phyloP scores from a whole-genome alignment of 2,113 vertebrate species.

The Brienomyrus longianalis region DNA sequence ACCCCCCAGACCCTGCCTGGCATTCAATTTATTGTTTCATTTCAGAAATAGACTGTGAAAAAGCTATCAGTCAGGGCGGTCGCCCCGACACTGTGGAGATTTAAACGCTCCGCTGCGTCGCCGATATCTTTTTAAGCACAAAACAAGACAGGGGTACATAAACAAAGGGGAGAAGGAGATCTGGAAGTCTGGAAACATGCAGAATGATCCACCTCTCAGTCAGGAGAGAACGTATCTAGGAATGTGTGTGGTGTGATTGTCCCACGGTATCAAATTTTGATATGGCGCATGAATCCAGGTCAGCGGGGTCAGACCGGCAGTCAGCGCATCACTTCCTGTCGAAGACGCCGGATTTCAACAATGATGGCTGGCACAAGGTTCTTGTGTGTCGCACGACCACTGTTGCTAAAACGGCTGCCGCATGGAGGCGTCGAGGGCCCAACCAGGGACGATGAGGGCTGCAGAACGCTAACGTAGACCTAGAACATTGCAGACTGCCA shows the following conservation, averaged over 20 bases:
- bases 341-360: background rate
- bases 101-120: slow-evolving; percentile 15
- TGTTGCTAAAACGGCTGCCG: background rate
- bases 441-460: background rate
- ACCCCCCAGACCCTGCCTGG: slow-evolving; percentile 53
- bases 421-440: background rate
- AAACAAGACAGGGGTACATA: background rate
- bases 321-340: background rate
- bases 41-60: slow-evolving; percentile 76
- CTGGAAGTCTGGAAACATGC: background rate
- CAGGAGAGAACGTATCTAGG: background rate
- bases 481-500: background rate
- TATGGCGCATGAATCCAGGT: background rate
- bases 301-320: background rate
- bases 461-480: background rate
- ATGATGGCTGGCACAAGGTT: background rate
- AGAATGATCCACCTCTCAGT: background rate
- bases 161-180: background rate
- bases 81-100: slow-evolving; percentile 44
- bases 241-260: background rate
- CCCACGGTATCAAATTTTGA: background rate
- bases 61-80: slow-evolving; percentile 62
- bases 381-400: background rate
- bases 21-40: slow-evolving; percentile 77
- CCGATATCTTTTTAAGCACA: slow-evolving; percentile 18